Conservation (phyloP, 1,140 invertebrate species). For the Luehdorfia chinensis region DNA sequence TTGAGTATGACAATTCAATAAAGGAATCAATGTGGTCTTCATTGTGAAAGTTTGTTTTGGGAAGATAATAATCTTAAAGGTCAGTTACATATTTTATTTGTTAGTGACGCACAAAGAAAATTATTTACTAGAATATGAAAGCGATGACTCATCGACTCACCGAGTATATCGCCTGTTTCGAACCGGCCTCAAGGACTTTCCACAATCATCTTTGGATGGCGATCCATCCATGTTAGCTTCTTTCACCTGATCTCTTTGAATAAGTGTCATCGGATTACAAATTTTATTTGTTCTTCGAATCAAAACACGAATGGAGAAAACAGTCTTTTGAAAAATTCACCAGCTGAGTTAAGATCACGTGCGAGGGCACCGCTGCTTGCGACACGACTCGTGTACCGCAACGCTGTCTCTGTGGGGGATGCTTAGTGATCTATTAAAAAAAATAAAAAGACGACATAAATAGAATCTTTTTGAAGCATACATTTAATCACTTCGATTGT, state of each 20-base stretch:
- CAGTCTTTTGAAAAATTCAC: constrained; percentile 15
- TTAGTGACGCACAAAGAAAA: constrained; percentile 68
- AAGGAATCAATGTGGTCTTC: too few species aligned
- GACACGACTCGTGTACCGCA: constrained; percentile 59
- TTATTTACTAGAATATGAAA: constrained; percentile 51
- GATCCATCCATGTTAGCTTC: constrained; percentile 44
- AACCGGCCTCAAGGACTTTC: constrained; percentile 74
- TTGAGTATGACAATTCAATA: too few species aligned
- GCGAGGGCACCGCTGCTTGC: constrained; percentile 55
- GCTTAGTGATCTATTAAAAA: constrained; percentile 74
- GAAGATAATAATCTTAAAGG: background rate
- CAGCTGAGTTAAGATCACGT: constrained; percentile 45
- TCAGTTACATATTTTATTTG: constrained; percentile 23
- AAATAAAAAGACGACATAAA: constrained; percentile 75
- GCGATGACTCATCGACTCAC: constrained; percentile 69
- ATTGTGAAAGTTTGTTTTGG: too few species aligned
- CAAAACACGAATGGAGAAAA: constrained; percentile 5
- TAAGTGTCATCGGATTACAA: constrained; percentile 55
- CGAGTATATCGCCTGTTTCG: constrained; percentile 78
- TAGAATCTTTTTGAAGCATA: constrained; percentile 62
- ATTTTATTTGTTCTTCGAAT: background rate
- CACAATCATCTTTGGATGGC: constrained; percentile 47
- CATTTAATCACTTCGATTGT: constrained; percentile 42
- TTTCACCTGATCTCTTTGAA: constrained; percentile 45
- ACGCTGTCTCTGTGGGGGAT: constrained; percentile 66